Conservation (phyloP, 92 coral and sea anemone species). For the Muricea muricata region DNA sequence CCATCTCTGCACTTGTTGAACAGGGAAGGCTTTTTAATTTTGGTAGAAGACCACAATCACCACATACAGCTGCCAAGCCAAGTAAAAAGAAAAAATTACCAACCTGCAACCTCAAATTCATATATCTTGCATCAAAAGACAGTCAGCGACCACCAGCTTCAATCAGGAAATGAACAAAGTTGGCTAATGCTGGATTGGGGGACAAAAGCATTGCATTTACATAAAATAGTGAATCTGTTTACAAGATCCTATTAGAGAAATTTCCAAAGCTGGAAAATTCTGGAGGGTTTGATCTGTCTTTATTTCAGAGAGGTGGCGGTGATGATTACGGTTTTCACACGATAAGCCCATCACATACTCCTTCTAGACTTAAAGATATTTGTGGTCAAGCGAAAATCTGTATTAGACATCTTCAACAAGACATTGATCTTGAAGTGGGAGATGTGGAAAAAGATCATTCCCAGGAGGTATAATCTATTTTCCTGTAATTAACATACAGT, state of each 20-base stretch:
- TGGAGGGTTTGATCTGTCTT: constrained; percentile 60
- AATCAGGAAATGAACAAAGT: constrained; percentile 54
- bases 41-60: constrained; percentile 36
- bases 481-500: too few species aligned
- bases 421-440: background rate
- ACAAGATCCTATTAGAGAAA: constrained; percentile 43
- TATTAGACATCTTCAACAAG: constrained; percentile 54
- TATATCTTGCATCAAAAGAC: constrained; percentile 43
- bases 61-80: background rate
- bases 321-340: constrained; percentile 58
- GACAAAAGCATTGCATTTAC: constrained; percentile 58
- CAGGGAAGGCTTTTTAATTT: constrained; percentile 43
- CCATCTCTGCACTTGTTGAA: constrained; percentile 36
- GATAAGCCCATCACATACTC: constrained; percentile 49
- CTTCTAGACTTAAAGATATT: constrained; percentile 48
- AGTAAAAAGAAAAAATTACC: constrained; percentile 32
- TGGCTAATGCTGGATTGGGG: constrained; percentile 68
- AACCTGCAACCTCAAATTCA: constrained; percentile 63
- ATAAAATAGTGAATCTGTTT: constrained; percentile 44
- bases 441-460: too few species aligned
- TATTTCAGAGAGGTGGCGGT: constrained; percentile 65
- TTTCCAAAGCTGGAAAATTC: constrained; percentile 45
- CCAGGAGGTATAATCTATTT: background rate
- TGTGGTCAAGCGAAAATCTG: constrained; percentile 65
- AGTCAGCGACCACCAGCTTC: constrained; percentile 42